Evolutionary conservation across 2,888 invertebrate species (phyloP), one percentile per base, ranked within the genome.

Genomic region (Eustalomyia histrio): DNA sequence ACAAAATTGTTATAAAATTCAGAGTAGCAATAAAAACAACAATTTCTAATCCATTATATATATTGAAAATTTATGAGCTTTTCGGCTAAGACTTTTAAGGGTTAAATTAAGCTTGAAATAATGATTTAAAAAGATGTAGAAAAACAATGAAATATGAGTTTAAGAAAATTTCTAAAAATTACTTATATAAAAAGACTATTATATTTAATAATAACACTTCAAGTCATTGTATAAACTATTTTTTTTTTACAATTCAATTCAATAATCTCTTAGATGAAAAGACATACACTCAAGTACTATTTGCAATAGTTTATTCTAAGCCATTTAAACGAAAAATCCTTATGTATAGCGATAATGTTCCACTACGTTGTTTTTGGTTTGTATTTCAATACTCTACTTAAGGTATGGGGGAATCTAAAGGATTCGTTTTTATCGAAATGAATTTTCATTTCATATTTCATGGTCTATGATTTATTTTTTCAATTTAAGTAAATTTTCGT

Each of bases 291-390:
- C 43, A 47, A 47, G n/a, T 2, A 47, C 43, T 14, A 47, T 18
- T 29, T 18, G 55, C 8, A 16, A 50, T 64, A 57, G 6, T 65
- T 39, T 35, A 21, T 58, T 67, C 17, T 60, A 65, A 74, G 43
- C 65, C 58, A 60, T 52, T 74, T 67, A 60, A 58, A 39, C 58
- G 21, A 24, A n/a, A 58, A 67, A 60, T 52, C 39, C 39, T 24
- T 39, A 17, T 50, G 21, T 5, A 57, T 35, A 47, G 33, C 43
- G 24, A 24, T 14, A 57, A 57, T 47, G 33, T 16, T 57, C 12
- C 43, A 68, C 7, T 47, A 18, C 14, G 4, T 43, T 24, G 2
- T 29, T 47, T 47, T 12, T 47, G 43, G 43, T 10, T 39, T 39
- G 43, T 47, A 0, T 14, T n/a, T 47, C 6, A 1, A 47, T 47